Base-by-base conservation (phyloP, 2,888 invertebrate genomes). In the Mamestra brassicae region DNA sequence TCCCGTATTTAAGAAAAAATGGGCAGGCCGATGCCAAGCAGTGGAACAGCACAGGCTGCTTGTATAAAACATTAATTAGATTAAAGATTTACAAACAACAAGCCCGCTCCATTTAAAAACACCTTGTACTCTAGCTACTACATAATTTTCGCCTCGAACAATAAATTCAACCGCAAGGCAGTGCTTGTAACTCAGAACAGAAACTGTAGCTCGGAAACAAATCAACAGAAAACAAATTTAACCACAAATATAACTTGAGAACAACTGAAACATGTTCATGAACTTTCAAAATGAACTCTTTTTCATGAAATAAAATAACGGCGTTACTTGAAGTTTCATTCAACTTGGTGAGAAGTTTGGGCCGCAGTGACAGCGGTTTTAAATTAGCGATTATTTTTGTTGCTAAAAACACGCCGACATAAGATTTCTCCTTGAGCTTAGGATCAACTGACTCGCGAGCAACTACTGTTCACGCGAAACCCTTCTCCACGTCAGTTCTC, bases 241-340 rank as follows among this genome's bases (percentile, higher is more conserved):
- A 84, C 74, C 77, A 73, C 79, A 77, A 84, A 85, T 74, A 80
- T 74, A 81, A 84, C 74, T 87, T 74, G 74, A 64, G 26, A 86
- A 83, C 78, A 77, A 80, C 79, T 62, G 80, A 72, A 82, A 76
- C 80, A 83, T 84, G 82, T 77, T 83, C 77, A 70, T 85, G 79
- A 87, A 87, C 87, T 86, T 84, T 71, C 70, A 67, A 74, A 86
- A 85, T 81, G 74, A 83, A 87, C 83, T 86, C 86, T 87, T 87
- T 86, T 86, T 77, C 78, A 77, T 85, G 77, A 81, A 87, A 87
- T 86, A 83, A 87, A 87, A 81, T 82, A 80, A 81, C 78, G 66
- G 36, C 64, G 80, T 79, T 79, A 84, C 76, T 26, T 26, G 26
- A 80, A 84, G 78, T 87, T 86, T 84, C 61, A 80, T 81, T 79